These are phyloP conservation scores for Campylomormyrus tamandua DNA, from an alignment of 2,113 vertebrate species.

Conservation along the genomic window DNA sequence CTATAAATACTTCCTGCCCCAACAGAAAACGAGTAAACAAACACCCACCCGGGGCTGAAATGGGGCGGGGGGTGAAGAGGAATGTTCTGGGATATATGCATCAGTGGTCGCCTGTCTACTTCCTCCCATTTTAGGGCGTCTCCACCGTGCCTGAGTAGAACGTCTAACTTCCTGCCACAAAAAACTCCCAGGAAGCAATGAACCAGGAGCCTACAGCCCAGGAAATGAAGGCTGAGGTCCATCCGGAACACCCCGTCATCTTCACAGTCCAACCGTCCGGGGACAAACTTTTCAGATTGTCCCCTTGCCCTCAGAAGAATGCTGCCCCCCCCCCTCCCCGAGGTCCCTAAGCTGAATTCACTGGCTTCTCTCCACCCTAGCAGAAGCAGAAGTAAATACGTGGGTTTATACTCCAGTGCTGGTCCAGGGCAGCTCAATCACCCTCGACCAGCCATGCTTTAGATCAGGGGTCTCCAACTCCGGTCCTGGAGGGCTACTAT, in stretches of 20 bases:
- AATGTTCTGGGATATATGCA: background rate
- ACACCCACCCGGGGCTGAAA: background rate
- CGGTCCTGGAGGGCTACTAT: too few species aligned
- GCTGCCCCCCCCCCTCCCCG: background rate
- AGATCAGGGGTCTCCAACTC: too few species aligned
- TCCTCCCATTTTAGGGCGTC: background rate
- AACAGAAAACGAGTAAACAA: background rate
- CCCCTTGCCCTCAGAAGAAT: background rate
- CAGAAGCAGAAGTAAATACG: background rate
- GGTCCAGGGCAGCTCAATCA: background rate
- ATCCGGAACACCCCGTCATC: background rate
- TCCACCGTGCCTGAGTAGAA: background rate
- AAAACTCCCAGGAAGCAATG: background rate
- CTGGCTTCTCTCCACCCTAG: background rate
- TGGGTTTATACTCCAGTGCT: background rate
- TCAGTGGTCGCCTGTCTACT: background rate
- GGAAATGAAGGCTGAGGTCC: background rate
- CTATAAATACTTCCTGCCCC: background rate
- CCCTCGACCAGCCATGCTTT: background rate
- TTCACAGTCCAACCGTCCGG: background rate
- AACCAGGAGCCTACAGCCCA: background rate
- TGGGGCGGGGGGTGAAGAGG: background rate
- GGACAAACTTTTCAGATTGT: background rate
- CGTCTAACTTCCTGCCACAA: background rate
- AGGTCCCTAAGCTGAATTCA: background rate